Base-by-base conservation (phyloP, 2,888 invertebrate genomes). In the Eudasyphora cyanicolor region DNA sequence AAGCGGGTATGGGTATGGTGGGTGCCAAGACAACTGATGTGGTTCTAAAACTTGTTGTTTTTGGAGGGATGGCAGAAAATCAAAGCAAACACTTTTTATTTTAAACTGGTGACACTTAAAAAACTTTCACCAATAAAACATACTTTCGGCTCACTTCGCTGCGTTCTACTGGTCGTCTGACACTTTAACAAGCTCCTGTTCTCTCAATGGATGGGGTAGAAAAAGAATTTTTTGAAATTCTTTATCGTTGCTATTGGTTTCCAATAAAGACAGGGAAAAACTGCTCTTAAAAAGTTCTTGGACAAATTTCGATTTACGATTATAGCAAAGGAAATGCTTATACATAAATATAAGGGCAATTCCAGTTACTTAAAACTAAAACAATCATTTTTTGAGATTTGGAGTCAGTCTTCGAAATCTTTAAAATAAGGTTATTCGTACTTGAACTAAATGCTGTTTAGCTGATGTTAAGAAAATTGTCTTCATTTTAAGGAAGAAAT, bases 81-180 rank as follows among this genome's bases (percentile, higher is more conserved):
- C 54, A 35, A 76, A 49, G 49, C 54, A 78, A 82, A 71, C 67
- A 79, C 76, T 27, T 79, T 76, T 45, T 57, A 51, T 62, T 54
- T 45, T 54, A 74, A 76, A 82, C 60, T 82, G 79, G 67, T 79
- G 79, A 73, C 76, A 79, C 67, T 74, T 83, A 74, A 74, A 71
- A 45, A 79, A 79, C 35, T 81, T 81, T 49, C 60, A 17, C 71
- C 42, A 69, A 60, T 71, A 73, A 75, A 62, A 42, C 14, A 45
- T 60, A 42, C n/a, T 42, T 24, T 24, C 57, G 2, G n/a, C 60
- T 32, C 29, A 21, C 7, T 19, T 32, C 32, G 32, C 4, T 21
- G 6, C 21, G 29, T 32, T 60, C n/a, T 1, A 14, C 8, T 60
- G 29, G 38, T 8, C 27, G 27, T 24, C 6, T n/a, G 19, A 49